phyloP scores from a whole-genome alignment of 2,888 invertebrate species.

The Pelosia muscerda region DNA sequence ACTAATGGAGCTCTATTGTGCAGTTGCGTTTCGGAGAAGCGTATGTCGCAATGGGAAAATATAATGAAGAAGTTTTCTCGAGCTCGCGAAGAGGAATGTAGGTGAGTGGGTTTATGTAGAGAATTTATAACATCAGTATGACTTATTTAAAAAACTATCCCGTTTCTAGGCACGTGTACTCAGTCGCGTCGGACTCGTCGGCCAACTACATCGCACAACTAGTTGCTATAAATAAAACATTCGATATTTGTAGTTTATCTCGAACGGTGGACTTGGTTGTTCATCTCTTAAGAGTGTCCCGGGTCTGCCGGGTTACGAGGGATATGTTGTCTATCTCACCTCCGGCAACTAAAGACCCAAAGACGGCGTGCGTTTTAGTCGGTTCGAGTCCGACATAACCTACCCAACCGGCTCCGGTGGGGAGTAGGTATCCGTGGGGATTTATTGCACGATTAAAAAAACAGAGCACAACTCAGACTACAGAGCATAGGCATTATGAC shows the following conservation, averaged over 20 bases:
- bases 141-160: neutral
- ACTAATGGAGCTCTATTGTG: constrained; percentile 15
- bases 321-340: too few species aligned
- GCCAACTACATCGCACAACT: neutral
- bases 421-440: too few species aligned
- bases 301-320: too few species aligned
- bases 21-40: constrained; percentile 57
- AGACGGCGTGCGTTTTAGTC: too few species aligned
- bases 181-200: neutral
- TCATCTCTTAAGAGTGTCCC: too few species aligned
- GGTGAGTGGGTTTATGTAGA: constrained; percentile 57
- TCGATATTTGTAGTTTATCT: neutral
- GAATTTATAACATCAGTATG: neutral
- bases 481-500: too few species aligned
- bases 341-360: too few species aligned
- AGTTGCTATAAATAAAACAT: neutral
- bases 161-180: neutral
- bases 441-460: too few species aligned
- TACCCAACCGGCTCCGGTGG: too few species aligned
- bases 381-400: too few species aligned
- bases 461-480: too few species aligned
- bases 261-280: too few species aligned
- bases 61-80: constrained; percentile 78
- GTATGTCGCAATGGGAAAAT: constrained; percentile 75
- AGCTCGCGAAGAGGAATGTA: constrained; percentile 71